Evolutionary conservation across 2,113 vertebrate genomes (phyloP).

Genomic region (Capreolus pygargus): DNA sequence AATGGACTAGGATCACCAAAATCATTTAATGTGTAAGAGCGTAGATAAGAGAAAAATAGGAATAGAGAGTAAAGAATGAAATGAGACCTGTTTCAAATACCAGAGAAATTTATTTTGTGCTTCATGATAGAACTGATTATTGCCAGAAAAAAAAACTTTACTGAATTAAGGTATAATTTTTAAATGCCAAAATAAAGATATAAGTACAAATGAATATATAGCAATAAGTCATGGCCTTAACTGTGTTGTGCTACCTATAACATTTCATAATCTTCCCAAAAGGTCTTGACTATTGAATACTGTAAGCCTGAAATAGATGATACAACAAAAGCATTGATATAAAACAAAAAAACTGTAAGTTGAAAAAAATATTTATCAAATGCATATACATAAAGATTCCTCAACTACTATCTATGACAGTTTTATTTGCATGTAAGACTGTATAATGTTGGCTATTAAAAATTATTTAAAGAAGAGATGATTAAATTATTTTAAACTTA

Average conservation of each 20-base stretch:
- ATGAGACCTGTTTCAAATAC: background rate
- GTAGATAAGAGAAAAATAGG: background rate
- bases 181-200: background rate
- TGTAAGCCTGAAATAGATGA: constrained; percentile 42
- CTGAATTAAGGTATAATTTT: background rate
- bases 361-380: constrained; percentile 50
- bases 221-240: background rate
- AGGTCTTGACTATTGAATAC: constrained; percentile 27
- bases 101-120: background rate
- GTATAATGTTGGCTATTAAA: constrained; percentile 72
- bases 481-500: constrained; percentile 67
- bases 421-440: constrained; percentile 40
- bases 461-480: constrained; percentile 71
- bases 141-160: background rate
- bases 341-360: constrained; percentile 44
- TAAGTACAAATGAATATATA: constrained; percentile 2
- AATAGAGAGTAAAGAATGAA: background rate
- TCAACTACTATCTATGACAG: constrained; percentile 50
- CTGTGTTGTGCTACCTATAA: background rate
- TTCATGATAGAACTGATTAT: background rate
- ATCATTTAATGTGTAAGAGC: background rate
- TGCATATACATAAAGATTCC: constrained; percentile 55
- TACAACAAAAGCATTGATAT: constrained; percentile 29
- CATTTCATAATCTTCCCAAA: background rate
- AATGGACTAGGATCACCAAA: background rate